Evolutionary conservation across 2,113 vertebrate genomes (phyloP).

Genomic region (Puffinus mauretanicus): DNA sequence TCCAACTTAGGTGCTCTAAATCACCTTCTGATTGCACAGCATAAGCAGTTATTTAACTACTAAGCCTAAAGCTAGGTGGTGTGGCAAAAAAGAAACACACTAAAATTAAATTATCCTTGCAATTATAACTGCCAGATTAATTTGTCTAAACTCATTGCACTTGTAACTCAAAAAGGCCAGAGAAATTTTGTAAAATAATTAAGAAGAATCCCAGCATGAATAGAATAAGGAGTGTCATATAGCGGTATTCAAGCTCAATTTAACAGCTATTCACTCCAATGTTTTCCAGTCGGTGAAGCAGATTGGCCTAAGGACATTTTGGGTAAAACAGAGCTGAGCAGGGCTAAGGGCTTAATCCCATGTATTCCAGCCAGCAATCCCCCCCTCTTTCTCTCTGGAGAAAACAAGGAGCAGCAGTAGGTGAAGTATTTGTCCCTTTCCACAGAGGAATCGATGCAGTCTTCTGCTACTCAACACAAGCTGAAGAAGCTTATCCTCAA

Average conservation of each 20-base stretch:
- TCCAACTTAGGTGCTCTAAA: background rate
- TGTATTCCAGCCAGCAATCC: background rate
- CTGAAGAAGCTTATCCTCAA: background rate
- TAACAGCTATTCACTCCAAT: background rate
- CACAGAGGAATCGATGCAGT: background rate
- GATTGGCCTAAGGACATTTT: background rate
- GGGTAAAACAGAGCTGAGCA: background rate
- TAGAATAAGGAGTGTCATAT: background rate
- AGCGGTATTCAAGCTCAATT: slow-evolving; percentile 29
- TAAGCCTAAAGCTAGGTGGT: background rate
- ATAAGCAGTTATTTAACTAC: background rate
- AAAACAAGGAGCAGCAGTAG: background rate
- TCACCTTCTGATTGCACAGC: background rate
- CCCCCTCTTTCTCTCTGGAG: background rate
- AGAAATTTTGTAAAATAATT: background rate
- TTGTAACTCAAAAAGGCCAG: background rate
- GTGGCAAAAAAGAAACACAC: background rate
- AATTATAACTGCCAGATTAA: background rate
- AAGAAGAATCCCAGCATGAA: background rate
- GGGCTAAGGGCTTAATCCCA: background rate
- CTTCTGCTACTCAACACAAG: background rate
- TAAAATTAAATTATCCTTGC: background rate
- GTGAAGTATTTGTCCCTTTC: background rate
- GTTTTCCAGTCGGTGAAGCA: background rate
- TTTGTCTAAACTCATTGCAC: background rate